Evolutionary conservation across 2,888 invertebrate species (phyloP).

Genomic region (Ptychoptera contaminata): DNA sequence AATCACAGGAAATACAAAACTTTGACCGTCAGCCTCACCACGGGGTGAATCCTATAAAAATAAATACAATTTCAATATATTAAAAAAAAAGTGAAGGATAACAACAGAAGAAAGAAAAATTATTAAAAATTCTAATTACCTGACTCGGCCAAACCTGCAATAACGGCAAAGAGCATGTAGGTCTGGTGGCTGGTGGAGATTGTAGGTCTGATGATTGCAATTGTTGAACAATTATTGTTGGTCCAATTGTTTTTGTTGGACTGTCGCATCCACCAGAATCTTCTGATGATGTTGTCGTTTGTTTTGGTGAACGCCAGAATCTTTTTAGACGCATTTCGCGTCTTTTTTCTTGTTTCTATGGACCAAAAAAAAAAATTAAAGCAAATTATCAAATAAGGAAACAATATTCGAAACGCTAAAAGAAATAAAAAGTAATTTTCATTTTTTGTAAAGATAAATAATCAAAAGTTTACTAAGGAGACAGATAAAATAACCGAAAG

Average conservation of each 20-base stretch:
- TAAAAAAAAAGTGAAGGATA: background rate
- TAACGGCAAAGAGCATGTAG: slow-evolving; percentile 39
- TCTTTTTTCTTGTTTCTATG: slow-evolving; percentile 33
- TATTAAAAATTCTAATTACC: slow-evolving; percentile 16
- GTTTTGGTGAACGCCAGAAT: slow-evolving; percentile 31
- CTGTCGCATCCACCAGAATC: slow-evolving; percentile 35
- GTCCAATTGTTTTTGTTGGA: slow-evolving; percentile 30
- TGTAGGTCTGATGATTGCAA: slow-evolving; percentile 1
- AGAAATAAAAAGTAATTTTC: too few species aligned
- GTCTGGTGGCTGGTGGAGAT: slow-evolving; percentile 22
- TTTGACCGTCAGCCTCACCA: slow-evolving; percentile 49
- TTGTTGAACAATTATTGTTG: slow-evolving; percentile 3
- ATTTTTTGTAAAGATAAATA: too few species aligned
- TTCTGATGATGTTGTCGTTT: slow-evolving; percentile 27
- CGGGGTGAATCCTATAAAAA: slow-evolving; percentile 44
- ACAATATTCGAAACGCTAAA: too few species aligned
- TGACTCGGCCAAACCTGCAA: slow-evolving; percentile 55
- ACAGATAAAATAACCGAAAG: too few species aligned
- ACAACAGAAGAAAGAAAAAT: too few species aligned
- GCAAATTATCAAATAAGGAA: too few species aligned
- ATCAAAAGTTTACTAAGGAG: too few species aligned
- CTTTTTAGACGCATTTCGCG: slow-evolving; percentile 32
- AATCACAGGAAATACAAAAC: slow-evolving; percentile 45
- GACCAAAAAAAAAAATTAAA: slow-evolving; percentile 5
- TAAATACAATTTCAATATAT: slow-evolving; percentile 2